Evolutionary conservation across 1,140 invertebrate species (phyloP), one percentile per base, ranked within the genome.

Genomic region (Sycophaga agraensis): DNA sequence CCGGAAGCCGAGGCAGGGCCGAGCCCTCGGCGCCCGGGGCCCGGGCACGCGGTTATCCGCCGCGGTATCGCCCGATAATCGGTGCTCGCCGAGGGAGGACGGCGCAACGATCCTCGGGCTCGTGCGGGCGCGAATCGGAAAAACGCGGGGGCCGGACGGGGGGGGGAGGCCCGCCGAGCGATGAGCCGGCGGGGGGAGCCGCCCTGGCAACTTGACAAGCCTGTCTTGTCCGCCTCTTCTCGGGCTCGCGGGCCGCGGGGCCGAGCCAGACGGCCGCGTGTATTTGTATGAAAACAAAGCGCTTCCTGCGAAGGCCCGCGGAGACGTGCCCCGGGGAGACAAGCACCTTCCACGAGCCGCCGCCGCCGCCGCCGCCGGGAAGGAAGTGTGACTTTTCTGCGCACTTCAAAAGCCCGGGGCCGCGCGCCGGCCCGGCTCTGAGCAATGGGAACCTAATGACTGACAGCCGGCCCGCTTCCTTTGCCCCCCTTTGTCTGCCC

Each of bases 341-440:
- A 60, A 59, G 57, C 46, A 50, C 57, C 37, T 59, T 45, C 19
- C 22, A 7, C 14, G 19, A 22, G 7, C 22, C 42, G 21, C 19
- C 22, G 1, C 11, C 16, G 31, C 26, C 4, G 12, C 34, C 14
- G 11, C 28, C 11, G 5, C 11, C 14, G 58, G 55, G 42, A 60
- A 61, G 59, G 59, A 61, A 61, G 59, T 61, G 59, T 48, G 59
- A 61, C 59, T 61, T 61, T 61, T 61, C 42, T 61, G 50, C 59
- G 43, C 50, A 61, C 59, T 61, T 61, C 59, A 61, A 61, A 61
- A 61, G 59, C n/a, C n/a, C n/a, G 50, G 50, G 46, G 31, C 21
- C 40, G 19, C 26, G 4, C 24, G 11, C 37, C 19, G 31, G 4
- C 4, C 28, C 35, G 12, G n/a, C n/a, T 35, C 17, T 21, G 40